These are phyloP conservation scores for Cydia strobilella DNA, from an alignment of 1,140 invertebrate genomes.

Conservation along the genomic window DNA sequence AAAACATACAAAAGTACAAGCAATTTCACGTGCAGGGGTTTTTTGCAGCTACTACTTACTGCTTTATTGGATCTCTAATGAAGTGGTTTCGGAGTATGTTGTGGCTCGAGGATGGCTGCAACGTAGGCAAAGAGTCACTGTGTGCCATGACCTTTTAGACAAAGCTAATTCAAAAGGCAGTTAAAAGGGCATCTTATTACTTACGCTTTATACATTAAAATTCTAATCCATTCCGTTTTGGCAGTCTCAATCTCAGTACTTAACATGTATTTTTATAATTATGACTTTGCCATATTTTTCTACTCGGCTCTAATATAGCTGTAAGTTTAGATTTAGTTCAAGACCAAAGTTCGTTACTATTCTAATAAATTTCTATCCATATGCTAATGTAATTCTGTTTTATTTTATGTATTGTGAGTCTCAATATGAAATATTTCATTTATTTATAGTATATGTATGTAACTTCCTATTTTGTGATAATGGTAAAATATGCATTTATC, in stretches of 20 bases:
- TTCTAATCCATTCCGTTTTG: constrained; percentile 13
- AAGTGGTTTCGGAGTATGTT: too few species aligned
- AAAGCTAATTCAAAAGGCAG: not conserved
- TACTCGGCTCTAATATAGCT: constrained; percentile 16
- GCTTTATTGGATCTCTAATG: too few species aligned
- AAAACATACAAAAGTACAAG: too few species aligned
- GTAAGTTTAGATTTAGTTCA: constrained; percentile 21
- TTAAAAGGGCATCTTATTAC: constrained; percentile 5
- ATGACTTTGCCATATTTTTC: constrained; percentile 31
- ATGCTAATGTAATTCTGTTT: not conserved
- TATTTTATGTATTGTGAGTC: not conserved
- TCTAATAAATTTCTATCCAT: not conserved
- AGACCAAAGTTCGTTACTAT: constrained; percentile 18
- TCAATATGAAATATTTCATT: not conserved
- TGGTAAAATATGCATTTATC: not conserved
- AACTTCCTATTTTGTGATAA: constrained; percentile 22
- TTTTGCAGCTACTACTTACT: too few species aligned
- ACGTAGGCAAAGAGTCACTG: not conserved
- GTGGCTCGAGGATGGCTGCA: too few species aligned
- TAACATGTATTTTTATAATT: constrained; percentile 25
- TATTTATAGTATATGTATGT: not conserved
- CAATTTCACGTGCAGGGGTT: too few species aligned
- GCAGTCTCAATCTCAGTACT: constrained; percentile 19
- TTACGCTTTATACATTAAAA: not conserved
- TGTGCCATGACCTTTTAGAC: not conserved